Percentiles rank a stretch among this genome's conserved stretches.
Evolutionary conservation across 2,888 invertebrate species (phyloP).

Genomic region (Dynastes hyllus): DNA sequence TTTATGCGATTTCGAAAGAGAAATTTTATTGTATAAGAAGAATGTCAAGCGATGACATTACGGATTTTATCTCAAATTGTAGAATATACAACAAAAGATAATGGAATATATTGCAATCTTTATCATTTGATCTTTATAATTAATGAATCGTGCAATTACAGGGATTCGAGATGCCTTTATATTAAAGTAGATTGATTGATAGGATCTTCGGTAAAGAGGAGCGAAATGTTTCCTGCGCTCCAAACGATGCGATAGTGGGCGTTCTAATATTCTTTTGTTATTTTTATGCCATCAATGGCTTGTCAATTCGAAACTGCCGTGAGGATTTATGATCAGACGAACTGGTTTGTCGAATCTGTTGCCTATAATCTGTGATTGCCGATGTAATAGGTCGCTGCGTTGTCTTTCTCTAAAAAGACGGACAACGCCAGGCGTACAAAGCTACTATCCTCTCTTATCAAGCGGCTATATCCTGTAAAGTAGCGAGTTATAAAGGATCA

Average conservation of each 20-base stretch:
- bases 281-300: constrained; percentile 1
- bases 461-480: constrained; percentile 29
- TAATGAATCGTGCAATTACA: not conserved
- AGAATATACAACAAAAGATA: not conserved
- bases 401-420: constrained; percentile 25
- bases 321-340: not conserved
- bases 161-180: not conserved
- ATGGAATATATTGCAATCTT: not conserved
- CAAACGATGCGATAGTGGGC: constrained; percentile 1
- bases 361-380: not conserved
- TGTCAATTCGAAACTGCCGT: constrained; percentile 18
- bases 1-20: constrained; percentile 24
- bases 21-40: constrained; percentile 7
- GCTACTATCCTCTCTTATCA: constrained; percentile 36
- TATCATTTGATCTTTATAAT: not conserved
- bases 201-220: not conserved
- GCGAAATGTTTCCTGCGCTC: not conserved
- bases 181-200: not conserved
- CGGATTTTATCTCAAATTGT: not conserved
- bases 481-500: constrained; percentile 43
- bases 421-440: constrained; percentile 18
- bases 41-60: constrained; percentile 27
- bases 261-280: constrained; percentile 22
- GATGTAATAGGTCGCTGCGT: not conserved
- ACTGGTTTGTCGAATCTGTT: constrained; percentile 23